These are phyloP conservation scores for Micoletzkya japonica DNA, from an alignment of 2,888 invertebrate genomes.

Conservation along the genomic window DNA sequence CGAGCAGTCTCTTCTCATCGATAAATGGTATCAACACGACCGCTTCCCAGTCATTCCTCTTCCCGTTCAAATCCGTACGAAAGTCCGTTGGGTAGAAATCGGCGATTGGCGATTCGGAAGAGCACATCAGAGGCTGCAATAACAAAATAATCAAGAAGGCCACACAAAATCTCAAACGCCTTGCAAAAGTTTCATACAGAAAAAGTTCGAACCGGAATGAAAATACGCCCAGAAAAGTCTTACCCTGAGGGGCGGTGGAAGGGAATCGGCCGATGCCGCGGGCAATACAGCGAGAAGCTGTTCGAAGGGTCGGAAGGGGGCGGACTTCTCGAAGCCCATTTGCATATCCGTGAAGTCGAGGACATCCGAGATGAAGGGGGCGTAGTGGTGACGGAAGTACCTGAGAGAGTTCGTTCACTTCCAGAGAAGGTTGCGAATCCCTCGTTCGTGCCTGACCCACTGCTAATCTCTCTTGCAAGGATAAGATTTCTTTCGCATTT, in stretches of 20 bases:
- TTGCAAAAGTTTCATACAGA: no score
- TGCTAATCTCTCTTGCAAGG: no score
- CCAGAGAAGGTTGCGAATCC: no score
- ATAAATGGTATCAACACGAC: conserved; percentile 91
- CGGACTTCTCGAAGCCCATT: conserved; percentile 81
- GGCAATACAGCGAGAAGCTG: conserved; percentile 87
- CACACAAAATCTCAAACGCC: no score
- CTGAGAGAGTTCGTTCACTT: conserved; percentile 58
- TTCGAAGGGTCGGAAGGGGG: conserved; percentile 89
- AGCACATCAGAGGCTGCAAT: conserved; percentile 73
- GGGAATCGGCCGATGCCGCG: conserved; percentile 78
- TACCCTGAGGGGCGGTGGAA: conserved; percentile 79
- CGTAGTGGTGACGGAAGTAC: conserved; percentile 90
- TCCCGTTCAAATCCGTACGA: conserved; percentile 91
- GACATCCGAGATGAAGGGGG: conserved; percentile 92
- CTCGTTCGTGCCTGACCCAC: no score
- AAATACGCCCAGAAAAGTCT: neutral
- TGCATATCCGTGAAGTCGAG: conserved; percentile 76
- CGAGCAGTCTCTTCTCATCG: conserved; percentile 77
- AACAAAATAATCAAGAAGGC: neutral
- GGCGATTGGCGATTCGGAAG: conserved; percentile 79
- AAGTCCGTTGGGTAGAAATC: conserved; percentile 89
- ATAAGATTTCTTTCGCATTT: no score
- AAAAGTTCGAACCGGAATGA: no score
- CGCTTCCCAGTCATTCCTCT: conserved; percentile 84